Evolutionary conservation across 2,888 invertebrate species (phyloP).

Genomic region (Lacanobia wlatinum): DNA sequence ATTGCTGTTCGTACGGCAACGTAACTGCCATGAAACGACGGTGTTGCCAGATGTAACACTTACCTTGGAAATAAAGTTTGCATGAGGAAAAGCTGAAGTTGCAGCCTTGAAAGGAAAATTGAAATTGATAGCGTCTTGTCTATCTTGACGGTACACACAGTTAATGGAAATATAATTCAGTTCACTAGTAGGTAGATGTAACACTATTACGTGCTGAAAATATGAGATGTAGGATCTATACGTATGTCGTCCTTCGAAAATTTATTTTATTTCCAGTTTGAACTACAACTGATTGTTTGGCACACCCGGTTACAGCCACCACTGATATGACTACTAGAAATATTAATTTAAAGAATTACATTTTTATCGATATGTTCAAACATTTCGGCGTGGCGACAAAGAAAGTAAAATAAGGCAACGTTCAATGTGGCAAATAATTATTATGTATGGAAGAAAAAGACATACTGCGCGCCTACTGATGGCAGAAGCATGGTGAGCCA

Average conservation of each 20-base stretch:
- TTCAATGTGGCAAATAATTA: too few relatives aligned
- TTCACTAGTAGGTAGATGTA: background rate
- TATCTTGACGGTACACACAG: background rate
- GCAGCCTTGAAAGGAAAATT: constrained; percentile 19
- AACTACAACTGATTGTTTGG: background rate
- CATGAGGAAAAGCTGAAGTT: constrained; percentile 6
- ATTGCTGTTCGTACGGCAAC: constrained; percentile 46
- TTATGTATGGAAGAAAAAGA: too few relatives aligned
- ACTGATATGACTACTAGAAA: background rate
- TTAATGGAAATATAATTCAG: background rate
- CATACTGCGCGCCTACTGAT: too few relatives aligned
- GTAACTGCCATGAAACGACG: constrained; percentile 21
- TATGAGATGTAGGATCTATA: too few relatives aligned
- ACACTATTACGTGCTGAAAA: too few relatives aligned
- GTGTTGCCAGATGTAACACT: constrained; percentile 25
- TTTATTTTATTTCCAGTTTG: background rate
- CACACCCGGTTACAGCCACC: background rate
- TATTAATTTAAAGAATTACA: too few relatives aligned
- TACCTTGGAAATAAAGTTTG: constrained; percentile 28
- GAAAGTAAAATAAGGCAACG: too few relatives aligned
- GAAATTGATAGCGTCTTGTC: constrained; percentile 1
- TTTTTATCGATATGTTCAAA: too few relatives aligned
- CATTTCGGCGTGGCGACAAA: too few relatives aligned
- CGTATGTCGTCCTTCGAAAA: too few relatives aligned
- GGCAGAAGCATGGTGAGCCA: background rate